Evolutionary conservation across 2,113 vertebrate genomes (phyloP), one percentile per base, ranked within the genome.

Genomic region (Eurypyga helias): DNA sequence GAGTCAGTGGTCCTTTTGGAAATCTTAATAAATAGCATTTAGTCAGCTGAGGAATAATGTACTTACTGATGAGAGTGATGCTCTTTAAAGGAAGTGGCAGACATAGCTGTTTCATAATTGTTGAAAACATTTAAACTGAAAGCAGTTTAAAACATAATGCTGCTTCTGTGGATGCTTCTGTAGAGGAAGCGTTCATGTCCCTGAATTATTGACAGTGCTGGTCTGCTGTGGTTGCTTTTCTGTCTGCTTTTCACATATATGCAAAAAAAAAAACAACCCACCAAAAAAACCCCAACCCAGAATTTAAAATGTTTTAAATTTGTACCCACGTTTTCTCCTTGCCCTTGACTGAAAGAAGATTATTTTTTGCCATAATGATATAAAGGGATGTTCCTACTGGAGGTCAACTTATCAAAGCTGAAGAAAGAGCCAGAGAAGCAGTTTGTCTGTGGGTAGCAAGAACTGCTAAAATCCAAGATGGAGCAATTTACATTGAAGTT

Each of bases 151-250:
- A 92, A 62, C n/a, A 54, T 83, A 92, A 64, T 82, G 91, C 45
- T 60, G 65, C 64, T 64, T 86, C 62, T 75, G 36, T 58, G 33
- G 20, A 65, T 86, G 72, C 65, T 90, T 83, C 67, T 92, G 43
- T 51, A 91, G 80, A 82, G 43, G 58, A 94, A 64, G 70, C 43
- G 93, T 84, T 65, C 31, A 14, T n/a, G 34, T 36, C 16, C 24
- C 60, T 91, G 61, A 82, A 93, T 94, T 92, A 90, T 93, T 95
- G 88, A 90, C n/a, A 51, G 3, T 70, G 46, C 41, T 90, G 66
- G 28, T 93, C 54, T 95, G 84, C 90, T 73, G 75, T 90, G 58
- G 51, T 93, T 93, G 79, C 51, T 86, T 75, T 93, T 90, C 46
- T 83, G 5, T 65, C 60, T 78, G 49, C 33, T 78, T 92, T 92